These are phyloP conservation scores for Spodoptera picta DNA, from an alignment of 2,888 invertebrate genomes.

Conservation along the genomic window DNA sequence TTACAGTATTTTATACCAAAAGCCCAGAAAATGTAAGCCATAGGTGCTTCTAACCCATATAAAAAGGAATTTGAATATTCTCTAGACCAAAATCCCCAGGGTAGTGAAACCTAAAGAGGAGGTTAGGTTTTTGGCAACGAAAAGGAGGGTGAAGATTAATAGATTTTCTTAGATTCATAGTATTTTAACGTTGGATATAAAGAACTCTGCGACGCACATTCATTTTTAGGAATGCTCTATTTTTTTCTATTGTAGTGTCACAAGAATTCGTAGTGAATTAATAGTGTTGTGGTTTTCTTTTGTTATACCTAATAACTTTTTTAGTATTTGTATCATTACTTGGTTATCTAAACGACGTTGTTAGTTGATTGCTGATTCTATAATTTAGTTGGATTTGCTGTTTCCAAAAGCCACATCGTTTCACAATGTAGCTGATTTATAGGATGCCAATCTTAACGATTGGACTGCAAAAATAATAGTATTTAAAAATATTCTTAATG, in stretches of 20 bases:
- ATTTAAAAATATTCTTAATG: no score
- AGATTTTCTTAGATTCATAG: conserved; percentile 29
- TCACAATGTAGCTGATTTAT: no score
- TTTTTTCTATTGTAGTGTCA: conserved; percentile 33
- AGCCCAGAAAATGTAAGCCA: conserved; percentile 14
- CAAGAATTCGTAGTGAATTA: conserved; percentile 21
- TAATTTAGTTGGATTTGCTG: no score
- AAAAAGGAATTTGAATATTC: conserved; percentile 33
- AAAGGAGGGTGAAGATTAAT: conserved; percentile 41
- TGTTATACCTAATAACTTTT: conserved; percentile 1
- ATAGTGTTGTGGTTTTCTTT: conserved; percentile 15
- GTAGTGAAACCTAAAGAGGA: neutral
- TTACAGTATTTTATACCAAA: no score
- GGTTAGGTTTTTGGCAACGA: neutral
- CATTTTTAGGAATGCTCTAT: conserved; percentile 27
- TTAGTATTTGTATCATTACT: neutral
- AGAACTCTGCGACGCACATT: conserved; percentile 35
- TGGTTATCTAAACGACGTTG: no score
- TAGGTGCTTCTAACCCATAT: conserved; percentile 18
- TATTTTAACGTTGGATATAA: conserved; percentile 35
- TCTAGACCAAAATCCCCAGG: conserved; percentile 16
- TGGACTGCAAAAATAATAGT: no score
- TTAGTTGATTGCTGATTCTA: no score
- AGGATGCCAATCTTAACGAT: no score
- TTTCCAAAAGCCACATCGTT: no score